Conservation (phyloP, 2,888 invertebrate genomes). For the Agonopterix subpropinquella region DNA sequence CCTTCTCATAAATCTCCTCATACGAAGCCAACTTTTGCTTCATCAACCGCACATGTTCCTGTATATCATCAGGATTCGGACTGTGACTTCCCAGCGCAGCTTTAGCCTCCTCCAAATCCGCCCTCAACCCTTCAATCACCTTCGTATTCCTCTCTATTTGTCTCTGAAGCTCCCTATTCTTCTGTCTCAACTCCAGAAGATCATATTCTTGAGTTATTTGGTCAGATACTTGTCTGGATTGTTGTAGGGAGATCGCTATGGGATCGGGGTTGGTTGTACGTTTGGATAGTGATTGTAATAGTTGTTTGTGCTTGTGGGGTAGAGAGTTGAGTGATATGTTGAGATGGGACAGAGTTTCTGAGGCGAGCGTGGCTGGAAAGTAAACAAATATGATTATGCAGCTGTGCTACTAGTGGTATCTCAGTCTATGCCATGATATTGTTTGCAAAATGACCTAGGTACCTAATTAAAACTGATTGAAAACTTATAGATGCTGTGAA, state of each 20-base stretch:
- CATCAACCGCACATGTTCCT: conserved; percentile 51
- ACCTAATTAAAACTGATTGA: too few relatives aligned
- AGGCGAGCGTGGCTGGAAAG: conserved; percentile 33
- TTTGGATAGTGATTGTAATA: conserved; percentile 33
- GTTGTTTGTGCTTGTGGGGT: conserved; percentile 49
- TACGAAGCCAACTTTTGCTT: conserved; percentile 55
- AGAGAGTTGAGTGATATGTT: conserved; percentile 45
- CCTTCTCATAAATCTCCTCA: conserved; percentile 52
- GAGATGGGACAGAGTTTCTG: conserved; percentile 44
- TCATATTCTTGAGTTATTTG: conserved; percentile 51
- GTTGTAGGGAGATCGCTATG: conserved; percentile 38
- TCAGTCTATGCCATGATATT: too few relatives aligned
- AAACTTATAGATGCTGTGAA: too few relatives aligned
- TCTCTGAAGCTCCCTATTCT: conserved; percentile 42
- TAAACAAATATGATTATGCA: not conserved
- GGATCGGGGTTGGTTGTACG: conserved; percentile 40
- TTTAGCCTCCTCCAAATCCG: conserved; percentile 28
- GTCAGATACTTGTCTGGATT: conserved; percentile 33
- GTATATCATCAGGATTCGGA: conserved; percentile 51
- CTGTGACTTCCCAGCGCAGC: conserved; percentile 31
- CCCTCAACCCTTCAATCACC: conserved; percentile 23
- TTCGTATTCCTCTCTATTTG: conserved; percentile 53
- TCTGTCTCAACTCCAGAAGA: conserved; percentile 50
- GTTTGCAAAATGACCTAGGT: too few relatives aligned
- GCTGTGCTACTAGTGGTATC: too few relatives aligned